Percentiles rank a stretch among this genome's conserved stretches.
phyloP scores from a whole-genome alignment of 1,140 invertebrate species.

The Sycobia sp. region DNA sequence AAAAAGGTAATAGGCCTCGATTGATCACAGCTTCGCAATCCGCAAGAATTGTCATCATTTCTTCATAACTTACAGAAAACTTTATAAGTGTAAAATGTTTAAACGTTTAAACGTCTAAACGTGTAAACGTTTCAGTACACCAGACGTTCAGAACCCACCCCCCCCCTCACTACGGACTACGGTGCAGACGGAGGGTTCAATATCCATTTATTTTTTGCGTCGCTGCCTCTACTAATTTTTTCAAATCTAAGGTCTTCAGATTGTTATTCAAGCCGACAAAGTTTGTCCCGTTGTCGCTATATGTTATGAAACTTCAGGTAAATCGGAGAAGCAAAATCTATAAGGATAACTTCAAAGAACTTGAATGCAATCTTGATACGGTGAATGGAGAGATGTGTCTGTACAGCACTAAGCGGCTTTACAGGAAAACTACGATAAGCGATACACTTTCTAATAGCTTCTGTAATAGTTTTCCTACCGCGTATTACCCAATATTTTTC shows the following conservation, averaged over 20 bases:
- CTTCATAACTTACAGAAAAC: conserved; percentile 39
- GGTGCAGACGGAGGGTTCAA: conserved; percentile 50
- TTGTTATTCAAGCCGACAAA: conserved; percentile 41
- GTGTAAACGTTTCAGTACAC: conserved; percentile 39
- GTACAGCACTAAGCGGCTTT: conserved; percentile 16
- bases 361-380: conserved; percentile 33
- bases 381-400: conserved; percentile 37
- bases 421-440: conserved; percentile 35
- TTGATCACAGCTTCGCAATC: conserved; percentile 46
- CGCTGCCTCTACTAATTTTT: too few species aligned
- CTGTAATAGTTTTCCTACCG: conserved; percentile 4
- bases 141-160: conserved; percentile 47
- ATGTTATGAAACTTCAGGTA: conserved; percentile 20
- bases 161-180: conserved; percentile 49
- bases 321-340: conserved; percentile 43
- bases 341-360: conserved; percentile 38
- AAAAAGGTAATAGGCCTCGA: conserved; percentile 47
- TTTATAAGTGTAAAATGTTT: conserved; percentile 40
- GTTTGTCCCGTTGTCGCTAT: conserved; percentile 40
- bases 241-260: too few species aligned
- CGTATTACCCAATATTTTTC: conserved; percentile 32
- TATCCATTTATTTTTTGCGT: conserved; percentile 35
- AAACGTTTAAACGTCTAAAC: too few species aligned
- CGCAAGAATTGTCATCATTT: conserved; percentile 41
- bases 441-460: conserved; percentile 10